Base-by-base conservation (phyloP, 2,888 invertebrate species). In the Calliopum simillimum region DNA sequence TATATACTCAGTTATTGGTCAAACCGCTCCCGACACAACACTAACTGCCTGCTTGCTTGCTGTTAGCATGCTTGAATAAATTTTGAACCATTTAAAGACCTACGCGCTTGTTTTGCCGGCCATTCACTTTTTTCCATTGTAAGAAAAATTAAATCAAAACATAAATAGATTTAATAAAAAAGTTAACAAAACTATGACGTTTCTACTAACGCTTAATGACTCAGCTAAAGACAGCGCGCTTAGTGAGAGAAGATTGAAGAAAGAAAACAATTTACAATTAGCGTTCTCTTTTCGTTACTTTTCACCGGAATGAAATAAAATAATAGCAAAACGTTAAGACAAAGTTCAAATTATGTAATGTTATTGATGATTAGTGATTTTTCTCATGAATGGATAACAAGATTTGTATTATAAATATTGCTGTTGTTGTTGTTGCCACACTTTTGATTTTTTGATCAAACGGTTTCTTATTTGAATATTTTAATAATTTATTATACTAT, bases 91-190 rank as follows among this genome's bases (percentile, higher is more conserved):
- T 49, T 49, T 16, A 49, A 56, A 56, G 23, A 56, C 55, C 14
- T 25, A 14, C 55, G 55, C 55, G 21, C 55, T 56, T 25, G 55
- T 56, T 56, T 23, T 23, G 11, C 23, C 55, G 55, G 55, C 55
- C 55, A 56, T 56, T 56, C 55, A 56, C 55, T 56, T 56, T 56
- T 56, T 49, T 11, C 44, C 16, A 33, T 33, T 33, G 33, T 33
- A 33, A 4, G n/a, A n/a, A 49, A 49, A 49, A 49, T 49, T 14
- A 49, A 49, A 49, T 49, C n/a, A 49, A 49, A 49, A 49, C 5
- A 49, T 49, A 49, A 49, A 49, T 33, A 33, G 33, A 33, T 33
- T 55, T 55, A 55, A 55, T 55, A 21, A 55, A 33, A 55, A 55
- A 23, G 53, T 3, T 16, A 55, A 33, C 8, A 55, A 55, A 55